phyloP scores from a whole-genome alignment of 2,113 vertebrate species.

The Carlito syrichta region DNA sequence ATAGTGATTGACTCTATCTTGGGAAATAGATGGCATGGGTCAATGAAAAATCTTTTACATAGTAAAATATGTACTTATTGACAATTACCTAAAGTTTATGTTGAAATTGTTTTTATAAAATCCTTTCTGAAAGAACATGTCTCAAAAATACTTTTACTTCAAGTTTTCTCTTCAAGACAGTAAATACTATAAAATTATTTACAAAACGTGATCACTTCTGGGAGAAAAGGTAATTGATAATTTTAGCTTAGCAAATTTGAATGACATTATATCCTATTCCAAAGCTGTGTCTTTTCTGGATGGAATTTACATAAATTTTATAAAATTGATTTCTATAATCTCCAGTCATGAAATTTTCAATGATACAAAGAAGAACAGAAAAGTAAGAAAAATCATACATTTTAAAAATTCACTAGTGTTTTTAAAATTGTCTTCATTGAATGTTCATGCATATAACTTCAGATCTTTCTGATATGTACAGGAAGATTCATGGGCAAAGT shows the following conservation, averaged over 20 bases:
- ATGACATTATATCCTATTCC: not conserved
- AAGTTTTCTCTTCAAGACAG: not conserved
- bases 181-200: not conserved
- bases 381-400: not conserved
- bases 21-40: not conserved
- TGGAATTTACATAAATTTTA: not conserved
- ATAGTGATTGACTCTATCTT: not conserved
- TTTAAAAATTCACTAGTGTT: not conserved
- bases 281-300: not conserved
- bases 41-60: not conserved
- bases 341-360: not conserved
- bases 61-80: constrained; percentile 11
- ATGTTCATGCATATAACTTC: not conserved
- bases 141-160: not conserved
- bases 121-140: not conserved
- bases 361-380: not conserved
- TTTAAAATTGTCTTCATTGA: not conserved
- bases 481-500: not conserved
- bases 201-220: not conserved
- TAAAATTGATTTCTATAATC: not conserved
- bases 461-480: not conserved
- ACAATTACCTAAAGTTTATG: not conserved
- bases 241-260: not conserved
- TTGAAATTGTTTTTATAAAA: not conserved
- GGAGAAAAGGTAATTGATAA: not conserved